Evolutionary conservation across 2,113 vertebrate species (phyloP), one percentile per base, ranked within the genome.

Genomic region (Malurus elegans): DNA sequence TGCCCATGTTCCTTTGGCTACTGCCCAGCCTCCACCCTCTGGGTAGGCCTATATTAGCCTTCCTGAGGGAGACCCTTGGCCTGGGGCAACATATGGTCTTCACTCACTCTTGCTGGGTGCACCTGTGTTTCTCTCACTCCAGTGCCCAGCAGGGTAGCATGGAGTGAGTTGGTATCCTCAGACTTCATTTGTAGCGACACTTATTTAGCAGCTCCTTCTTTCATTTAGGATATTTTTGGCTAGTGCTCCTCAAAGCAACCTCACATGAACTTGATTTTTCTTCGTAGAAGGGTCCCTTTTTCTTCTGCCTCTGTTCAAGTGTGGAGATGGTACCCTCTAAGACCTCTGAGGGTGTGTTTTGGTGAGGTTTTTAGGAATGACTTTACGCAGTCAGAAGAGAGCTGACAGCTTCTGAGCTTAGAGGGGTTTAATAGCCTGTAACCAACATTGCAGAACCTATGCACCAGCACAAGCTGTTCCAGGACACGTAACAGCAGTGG

Each of bases 401-500:
- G 72, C 21, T 45, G 62, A 45, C 14, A 69, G 57, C 23, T 79
- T 90, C 38, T 4, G 13, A 71, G 31, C n/a, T 73, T n/a, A 24
- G 40, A 75, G 40, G 25, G 42, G 38, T 90, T 94, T 93, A 94
- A 96, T 42, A 92, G 85, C 50, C 85, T 95, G 79, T 93, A 93
- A 96, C 88, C 70, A 92, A 79, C 44, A 29, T 12, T 88, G 42
- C 40, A 79, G 87, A 96, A 75, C n/a, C 57, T 65, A 75, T 91
- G 92, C 90, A 81, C 17, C 31, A 88, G 96, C 93, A 93, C 95
- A 90, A 32, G 40, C 50, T 95, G 61, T 88, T 91, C 85, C 51
- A 23, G 42, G 42, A 73, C 26, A 28, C 0, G 0, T 83, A 81
- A 71, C 28, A 87, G 29, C 61, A 78, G 51, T 45, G 65, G 31